Percentiles rank a stretch among this genome's conserved stretches.
Evolutionary conservation across 2,113 vertebrate genomes (phyloP).

Genomic region (Coptodon rendalli): DNA sequence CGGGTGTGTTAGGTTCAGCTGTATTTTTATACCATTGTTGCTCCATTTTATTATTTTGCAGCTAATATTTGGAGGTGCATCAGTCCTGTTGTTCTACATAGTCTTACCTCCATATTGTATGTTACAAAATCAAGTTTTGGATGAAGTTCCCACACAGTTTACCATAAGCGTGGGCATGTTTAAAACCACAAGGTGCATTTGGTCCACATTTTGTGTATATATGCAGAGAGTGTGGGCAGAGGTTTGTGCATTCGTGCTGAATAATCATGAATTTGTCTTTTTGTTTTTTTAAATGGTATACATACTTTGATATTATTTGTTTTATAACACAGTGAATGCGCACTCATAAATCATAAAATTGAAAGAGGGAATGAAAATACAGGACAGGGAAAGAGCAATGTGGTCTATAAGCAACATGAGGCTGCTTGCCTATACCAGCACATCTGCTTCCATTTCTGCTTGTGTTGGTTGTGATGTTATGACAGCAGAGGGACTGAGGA

Average conservation of each 20-base stretch:
- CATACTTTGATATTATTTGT: not conserved
- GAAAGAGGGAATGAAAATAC: not conserved
- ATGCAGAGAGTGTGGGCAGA: not conserved
- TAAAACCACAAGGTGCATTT: not conserved
- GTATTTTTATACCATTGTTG: not conserved
- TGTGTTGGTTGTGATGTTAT: conserved; percentile 53
- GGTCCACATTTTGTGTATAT: not conserved
- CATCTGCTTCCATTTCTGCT: conserved; percentile 61
- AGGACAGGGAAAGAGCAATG: not conserved
- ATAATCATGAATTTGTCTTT: not conserved
- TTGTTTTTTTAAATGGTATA: not conserved
- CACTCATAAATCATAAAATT: not conserved
- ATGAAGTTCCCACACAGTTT: not conserved
- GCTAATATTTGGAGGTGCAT: not conserved
- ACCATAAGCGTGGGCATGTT: not conserved
- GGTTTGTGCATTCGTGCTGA: not conserved
- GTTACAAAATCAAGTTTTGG: not conserved
- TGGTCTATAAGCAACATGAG: not conserved
- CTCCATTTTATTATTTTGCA: not conserved
- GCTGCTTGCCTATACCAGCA: not conserved
- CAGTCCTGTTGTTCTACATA: not conserved
- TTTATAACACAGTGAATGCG: not conserved
- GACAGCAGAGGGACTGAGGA: conserved; percentile 43
- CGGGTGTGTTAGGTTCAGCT: not conserved
- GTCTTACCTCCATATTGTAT: not conserved